Evolutionary conservation across 53 echinoderm and acorn worm species (phyloP), one percentile per base, ranked within the genome.

Genomic region (Paelopatides confundens): DNA sequence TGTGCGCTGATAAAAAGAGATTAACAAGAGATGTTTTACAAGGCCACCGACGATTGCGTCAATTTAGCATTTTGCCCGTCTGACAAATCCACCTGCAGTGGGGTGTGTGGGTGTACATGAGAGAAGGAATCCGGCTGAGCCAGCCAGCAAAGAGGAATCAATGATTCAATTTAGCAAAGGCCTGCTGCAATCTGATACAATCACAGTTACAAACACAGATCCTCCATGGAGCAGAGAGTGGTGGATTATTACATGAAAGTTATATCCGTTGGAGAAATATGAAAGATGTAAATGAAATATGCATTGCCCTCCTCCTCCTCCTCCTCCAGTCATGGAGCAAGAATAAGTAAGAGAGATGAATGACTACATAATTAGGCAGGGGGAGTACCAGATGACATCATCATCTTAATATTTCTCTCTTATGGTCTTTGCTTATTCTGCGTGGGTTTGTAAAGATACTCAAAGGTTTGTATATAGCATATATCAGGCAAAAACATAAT

Each of bases 141-240:
- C 47, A 74, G 40, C 29, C n/a, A 39, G 40, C 36, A 36, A 39
- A n/a, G n/a, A n/a, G n/a, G 67, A 67, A 67, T 67, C 67, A 35
- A 67, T 67, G 67, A 31, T 67, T 35, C 28, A 67, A 67, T 12
- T 33, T 35, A 18, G 67, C 36, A 74, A 74, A 74, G 74, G 74
- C 40, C 74, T 74, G n/a, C n/a, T n/a, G 74, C 70, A 58, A 23
- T 58, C 39, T 74, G 74, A 74, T 74, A 74, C 74, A 74, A 74
- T 74, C 74, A 74, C 47, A 39, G 21, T 40, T 27, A 40, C 35
- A 24, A n/a, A n/a, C 74, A 74, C 24, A 43, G 74, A 26, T 46
- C 74, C 37, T 36, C 37, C 39, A 23, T 36, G 35, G 27, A 27
- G 35, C 43, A 5, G 13, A 36, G 23, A 28, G 74, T 21, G 2